Conservation (phyloP, 23 tunicate species). For the Phallusia fumigata region DNA sequence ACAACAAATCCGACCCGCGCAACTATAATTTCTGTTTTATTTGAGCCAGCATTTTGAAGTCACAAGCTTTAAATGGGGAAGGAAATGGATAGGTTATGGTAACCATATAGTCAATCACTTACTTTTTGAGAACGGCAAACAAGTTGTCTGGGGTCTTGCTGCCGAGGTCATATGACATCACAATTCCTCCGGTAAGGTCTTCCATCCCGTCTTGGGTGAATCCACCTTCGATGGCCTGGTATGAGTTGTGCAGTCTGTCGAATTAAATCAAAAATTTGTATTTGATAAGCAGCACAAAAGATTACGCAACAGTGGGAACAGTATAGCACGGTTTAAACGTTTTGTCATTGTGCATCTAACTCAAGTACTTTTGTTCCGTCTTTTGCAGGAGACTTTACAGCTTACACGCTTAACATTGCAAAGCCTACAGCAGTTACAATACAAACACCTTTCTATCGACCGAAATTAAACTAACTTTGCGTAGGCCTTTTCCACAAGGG, state of each 20-base stretch:
- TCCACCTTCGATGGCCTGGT: constrained; percentile 81
- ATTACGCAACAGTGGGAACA: no score
- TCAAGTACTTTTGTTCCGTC: no score
- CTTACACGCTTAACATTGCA: neutral
- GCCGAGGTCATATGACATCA: constrained; percentile 46
- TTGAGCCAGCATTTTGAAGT: neutral
- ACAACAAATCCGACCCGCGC: neutral
- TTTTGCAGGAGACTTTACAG: no score
- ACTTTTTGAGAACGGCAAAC: constrained; percentile 14
- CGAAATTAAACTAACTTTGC: constrained; percentile 63
- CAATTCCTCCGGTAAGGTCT: constrained; percentile 94
- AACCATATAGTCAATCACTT: neutral
- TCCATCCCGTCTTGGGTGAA: constrained; percentile 88
- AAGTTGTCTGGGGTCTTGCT: constrained; percentile 56
- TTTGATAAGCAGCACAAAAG: no score
- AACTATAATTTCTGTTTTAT: no score
- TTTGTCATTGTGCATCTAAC: no score
- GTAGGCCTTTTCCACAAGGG: constrained; percentile 86
- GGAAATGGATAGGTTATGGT: neutral
- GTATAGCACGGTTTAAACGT: no score
- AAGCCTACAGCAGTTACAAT: neutral
- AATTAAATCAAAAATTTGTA: neutral
- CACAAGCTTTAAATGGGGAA: neutral
- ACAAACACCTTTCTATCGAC: neutral
- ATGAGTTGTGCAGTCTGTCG: constrained; percentile 64